Evolutionary conservation across 2,888 invertebrate genomes (phyloP), one percentile per base, ranked within the genome.

Genomic region (Chironomus tentans): DNA sequence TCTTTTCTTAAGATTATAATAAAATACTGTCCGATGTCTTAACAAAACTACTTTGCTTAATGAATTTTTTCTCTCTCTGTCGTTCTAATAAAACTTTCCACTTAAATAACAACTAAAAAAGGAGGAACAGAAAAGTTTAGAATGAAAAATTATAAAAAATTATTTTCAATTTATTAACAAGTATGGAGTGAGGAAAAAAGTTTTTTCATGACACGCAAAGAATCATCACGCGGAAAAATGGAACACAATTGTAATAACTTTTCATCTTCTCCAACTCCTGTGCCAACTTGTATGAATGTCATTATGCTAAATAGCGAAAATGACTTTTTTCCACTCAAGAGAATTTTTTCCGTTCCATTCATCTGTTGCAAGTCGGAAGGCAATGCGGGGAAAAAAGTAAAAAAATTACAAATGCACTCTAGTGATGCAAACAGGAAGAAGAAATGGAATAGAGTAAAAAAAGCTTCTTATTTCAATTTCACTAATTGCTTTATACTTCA

Each of bases 401-500:
- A 65, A 24, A 62, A 65, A 6, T 65, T 18, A 56, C 65, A 46
- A 38, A 5, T 68, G 68, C 68, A 68, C n/a, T 68, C n/a, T n/a
- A 15, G 28, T n/a, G 38, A 28, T 68, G 28, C 68, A 46, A 68
- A 28, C 6, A 46, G 70, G 24, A 65, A 24, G 65, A 28, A 47
- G 47, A 47, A 47, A 48, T 28, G 24, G 21, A 68, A 15, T 56
- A 18, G 56, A 6, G 18, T 7, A 4, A 38, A 22, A 24, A 70
- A n/a, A 28, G 22, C 56, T 65, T 65, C 24, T 65, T 65, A 50
- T 74, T 74, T 74, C 74, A 74, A 74, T 74, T 74, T 48, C 47
- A 48, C 74, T 74, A 74, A 74, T 74, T 74, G 74, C 74, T 74
- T 65, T 47, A 68, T 68, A 74, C 62, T 68, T 46, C 18, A 74